Conservation (phyloP, 2,888 invertebrate genomes). For the Drosophila ezoana region DNA sequence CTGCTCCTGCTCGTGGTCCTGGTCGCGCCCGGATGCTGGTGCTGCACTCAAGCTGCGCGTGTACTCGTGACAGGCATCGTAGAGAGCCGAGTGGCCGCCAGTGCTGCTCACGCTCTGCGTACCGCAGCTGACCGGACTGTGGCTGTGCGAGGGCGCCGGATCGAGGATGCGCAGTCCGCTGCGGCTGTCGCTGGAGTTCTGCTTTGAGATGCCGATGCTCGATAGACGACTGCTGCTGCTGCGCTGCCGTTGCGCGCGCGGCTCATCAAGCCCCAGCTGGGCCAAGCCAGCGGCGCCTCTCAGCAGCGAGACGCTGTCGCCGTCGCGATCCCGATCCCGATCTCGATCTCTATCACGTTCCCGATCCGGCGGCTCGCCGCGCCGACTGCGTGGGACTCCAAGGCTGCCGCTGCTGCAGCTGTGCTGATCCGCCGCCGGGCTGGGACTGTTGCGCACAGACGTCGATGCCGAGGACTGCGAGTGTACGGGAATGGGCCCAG, state of each 20-base stretch:
- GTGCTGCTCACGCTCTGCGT: conserved; percentile 65
- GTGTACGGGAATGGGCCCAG: conserved; percentile 52
- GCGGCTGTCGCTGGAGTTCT: conserved; percentile 82
- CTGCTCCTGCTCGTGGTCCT: conserved; percentile 20
- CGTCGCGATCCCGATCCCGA: conserved; percentile 32
- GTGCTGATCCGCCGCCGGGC: conserved; percentile 53
- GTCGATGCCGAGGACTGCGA: conserved; percentile 46
- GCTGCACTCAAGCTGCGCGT: conserved; percentile 73
- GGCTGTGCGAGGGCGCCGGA: conserved; percentile 58
- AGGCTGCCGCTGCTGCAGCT: conserved; percentile 59
- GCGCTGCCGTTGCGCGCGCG: conserved; percentile 61
- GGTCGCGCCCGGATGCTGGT: conserved; percentile 50
- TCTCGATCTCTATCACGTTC: conserved; percentile 27
- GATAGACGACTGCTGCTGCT: conserved; percentile 77
- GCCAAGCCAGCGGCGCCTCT: conserved; percentile 59
- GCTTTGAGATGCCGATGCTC: conserved; percentile 77
- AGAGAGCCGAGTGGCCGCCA: conserved; percentile 72
- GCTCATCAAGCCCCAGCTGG: conserved; percentile 72
- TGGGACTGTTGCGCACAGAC: conserved; percentile 53
- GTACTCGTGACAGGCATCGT: conserved; percentile 75
- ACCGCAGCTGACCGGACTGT: conserved; percentile 73
- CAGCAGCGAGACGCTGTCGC: conserved; percentile 75
- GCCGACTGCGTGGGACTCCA: conserved; percentile 52
- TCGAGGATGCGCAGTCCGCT: conserved; percentile 63
- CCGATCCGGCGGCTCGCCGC: conserved; percentile 39